Evolutionary conservation across 2,113 vertebrate genomes (phyloP), one percentile per base, ranked within the genome.

Genomic region (Eretmochelys imbricata): DNA sequence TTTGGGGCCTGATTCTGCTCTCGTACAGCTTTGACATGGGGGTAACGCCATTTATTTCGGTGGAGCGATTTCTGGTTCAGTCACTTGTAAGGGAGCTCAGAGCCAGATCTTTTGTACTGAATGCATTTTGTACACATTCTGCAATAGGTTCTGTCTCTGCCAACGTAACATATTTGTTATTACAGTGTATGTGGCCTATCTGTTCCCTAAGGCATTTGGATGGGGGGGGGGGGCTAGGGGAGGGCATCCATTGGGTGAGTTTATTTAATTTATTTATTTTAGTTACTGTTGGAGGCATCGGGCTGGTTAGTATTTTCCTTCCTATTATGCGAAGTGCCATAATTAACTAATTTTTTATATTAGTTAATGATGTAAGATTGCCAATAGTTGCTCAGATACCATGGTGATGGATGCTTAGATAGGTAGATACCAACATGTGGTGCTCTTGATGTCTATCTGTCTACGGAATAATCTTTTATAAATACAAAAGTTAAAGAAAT

Each of bases 271-370:
- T 31, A 35, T 62, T 62, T 95, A 84, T 82, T 95, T 89, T 85
- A 80, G 84, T 89, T 88, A 81, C 78, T 72, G 29, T 65, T 94
- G 95, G 81, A 92, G 95, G 49, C 53, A 76, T 88, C 65, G 83
- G 81, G 89, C 82, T 72, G 50, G 35, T 20, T n/a, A 76, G 53
- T 16, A 42, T 90, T 95, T 91, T n/a, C 53, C 92, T 87, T 54
- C 89, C 84, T 80, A 93, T 19, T 54, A 83, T 65, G 75, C n/a
- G 65, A 22, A 55, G 48, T 49, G 48, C 78, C n/a, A 10, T 31
- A 62, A 14, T 62, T 29, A 62, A 62, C 27, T 27, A 57, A 22
- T 3, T 82, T 5, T 46, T 51, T n/a, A 38, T n/a, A 24, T 84
- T 42, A 95, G 53, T 75, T 82, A 55, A 72, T 89, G 35, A 78